These are phyloP conservation scores for Pogonocherus hispidulus DNA, from an alignment of 2,888 invertebrate species.

Conservation along the genomic window DNA sequence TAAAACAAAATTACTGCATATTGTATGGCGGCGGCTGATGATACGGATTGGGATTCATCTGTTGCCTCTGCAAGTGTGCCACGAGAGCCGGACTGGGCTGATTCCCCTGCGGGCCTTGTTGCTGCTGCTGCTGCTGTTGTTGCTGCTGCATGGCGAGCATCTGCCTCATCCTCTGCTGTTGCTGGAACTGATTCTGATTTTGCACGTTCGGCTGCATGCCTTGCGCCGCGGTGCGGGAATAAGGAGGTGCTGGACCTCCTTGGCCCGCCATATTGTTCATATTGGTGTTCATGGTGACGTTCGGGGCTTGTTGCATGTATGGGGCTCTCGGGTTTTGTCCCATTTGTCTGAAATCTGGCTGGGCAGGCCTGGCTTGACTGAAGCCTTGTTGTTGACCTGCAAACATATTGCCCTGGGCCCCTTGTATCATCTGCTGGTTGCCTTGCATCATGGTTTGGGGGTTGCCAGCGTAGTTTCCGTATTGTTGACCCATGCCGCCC, in stretches of 20 bases:
- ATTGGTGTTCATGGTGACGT: constrained; percentile 88
- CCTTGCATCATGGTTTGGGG: constrained; percentile 64
- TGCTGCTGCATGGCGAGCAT: constrained; percentile 80
- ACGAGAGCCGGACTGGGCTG: constrained; percentile 76
- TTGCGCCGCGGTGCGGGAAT: constrained; percentile 73
- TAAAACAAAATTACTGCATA: constrained; percentile 52
- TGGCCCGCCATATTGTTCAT: constrained; percentile 78
- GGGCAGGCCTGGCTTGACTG: constrained; percentile 70
- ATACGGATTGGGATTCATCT: constrained; percentile 72
- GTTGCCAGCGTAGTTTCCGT: constrained; percentile 62
- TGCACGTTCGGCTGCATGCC: constrained; percentile 63
- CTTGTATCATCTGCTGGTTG: constrained; percentile 62
- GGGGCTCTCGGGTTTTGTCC: constrained; percentile 71
- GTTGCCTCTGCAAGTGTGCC: constrained; percentile 77
- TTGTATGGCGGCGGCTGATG: constrained; percentile 74
- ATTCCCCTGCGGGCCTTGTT: constrained; percentile 68
- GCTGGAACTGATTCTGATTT: constrained; percentile 73
- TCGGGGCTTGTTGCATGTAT: constrained; percentile 83
- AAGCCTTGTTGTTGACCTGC: constrained; percentile 71
- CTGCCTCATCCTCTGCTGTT: constrained; percentile 77
- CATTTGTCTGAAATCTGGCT: constrained; percentile 67
- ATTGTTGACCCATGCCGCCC: constrained; percentile 76
- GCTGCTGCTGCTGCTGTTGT: constrained; percentile 67
- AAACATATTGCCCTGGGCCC: constrained; percentile 61
- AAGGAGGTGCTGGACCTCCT: constrained; percentile 82